Percentiles rank a stretch among this genome's conserved stretches.
phyloP scores from a whole-genome alignment of 2,888 invertebrate genomes.

The Protonemura montana region DNA sequence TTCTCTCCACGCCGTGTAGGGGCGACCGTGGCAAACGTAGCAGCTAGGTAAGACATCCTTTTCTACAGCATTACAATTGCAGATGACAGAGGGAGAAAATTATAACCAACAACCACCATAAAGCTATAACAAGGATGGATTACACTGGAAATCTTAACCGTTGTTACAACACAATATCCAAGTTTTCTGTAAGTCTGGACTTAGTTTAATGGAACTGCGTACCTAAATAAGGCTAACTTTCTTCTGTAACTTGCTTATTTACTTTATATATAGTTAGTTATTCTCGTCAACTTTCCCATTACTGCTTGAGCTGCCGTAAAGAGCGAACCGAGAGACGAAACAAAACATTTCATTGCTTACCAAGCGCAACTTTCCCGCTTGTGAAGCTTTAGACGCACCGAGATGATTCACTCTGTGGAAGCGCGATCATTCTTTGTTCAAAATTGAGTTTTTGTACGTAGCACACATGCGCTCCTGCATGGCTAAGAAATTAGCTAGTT shows the following conservation, averaged over 20 bases:
- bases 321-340: background rate
- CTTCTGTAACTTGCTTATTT: slow-evolving; percentile 29
- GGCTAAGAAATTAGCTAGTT: background rate
- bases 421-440: too few relatives aligned
- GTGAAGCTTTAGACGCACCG: too few relatives aligned
- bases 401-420: too few relatives aligned
- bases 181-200: slow-evolving; percentile 23
- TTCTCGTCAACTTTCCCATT: slow-evolving; percentile 32
- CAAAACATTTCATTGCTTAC: background rate
- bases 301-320: background rate
- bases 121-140: slow-evolving; percentile 17
- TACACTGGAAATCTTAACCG: background rate
- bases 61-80: slow-evolving; percentile 17
- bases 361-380: background rate
- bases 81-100: slow-evolving; percentile 23
- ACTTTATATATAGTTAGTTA: slow-evolving; percentile 15
- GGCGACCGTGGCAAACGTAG: background rate
- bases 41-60: slow-evolving; percentile 18
- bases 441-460: too few relatives aligned
- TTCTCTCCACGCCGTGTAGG: background rate
- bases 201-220: slow-evolving; percentile 19
- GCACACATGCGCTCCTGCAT: too few relatives aligned
- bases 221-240: slow-evolving; percentile 20
- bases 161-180: slow-evolving; percentile 9
- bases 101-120: background rate